These are phyloP conservation scores for Platysternon megacephalum DNA, from an alignment of 2,113 vertebrate genomes.

Conservation along the genomic window DNA sequence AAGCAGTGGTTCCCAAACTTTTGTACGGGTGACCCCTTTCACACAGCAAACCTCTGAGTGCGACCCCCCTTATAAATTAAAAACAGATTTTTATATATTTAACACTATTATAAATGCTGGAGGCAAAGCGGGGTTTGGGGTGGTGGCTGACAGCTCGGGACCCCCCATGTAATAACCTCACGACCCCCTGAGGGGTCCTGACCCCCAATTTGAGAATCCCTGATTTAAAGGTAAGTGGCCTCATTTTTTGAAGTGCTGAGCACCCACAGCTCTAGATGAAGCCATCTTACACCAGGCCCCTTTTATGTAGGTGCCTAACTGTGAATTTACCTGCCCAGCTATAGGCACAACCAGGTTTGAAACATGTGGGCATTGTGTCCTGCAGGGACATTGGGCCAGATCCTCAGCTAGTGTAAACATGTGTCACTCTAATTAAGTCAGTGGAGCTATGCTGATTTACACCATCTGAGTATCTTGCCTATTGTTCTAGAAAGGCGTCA, in stretches of 20 bases:
- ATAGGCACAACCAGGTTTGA: not conserved
- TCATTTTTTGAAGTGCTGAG: not conserved
- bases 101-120: no score
- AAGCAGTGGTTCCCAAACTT: not conserved
- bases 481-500: not conserved
- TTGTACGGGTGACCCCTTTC: no score
- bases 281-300: not conserved
- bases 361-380: not conserved
- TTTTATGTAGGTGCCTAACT: not conserved
- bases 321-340: rapidly evolving
- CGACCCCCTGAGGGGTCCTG: no score
- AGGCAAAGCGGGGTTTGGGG: no score
- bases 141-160: no score
- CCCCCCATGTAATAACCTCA: no score
- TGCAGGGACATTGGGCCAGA: not conserved
- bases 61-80: no score
- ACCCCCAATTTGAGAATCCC: no score
- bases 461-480: not conserved
- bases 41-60: no score
- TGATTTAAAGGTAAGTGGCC: not conserved
- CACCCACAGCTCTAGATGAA: not conserved
- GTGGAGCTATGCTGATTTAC: not conserved
- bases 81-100: no score
- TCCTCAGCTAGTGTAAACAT: not conserved
- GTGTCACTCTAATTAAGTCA: not conserved